Percentiles rank a stretch among this genome's conserved stretches.
Evolutionary conservation across 2,888 invertebrate species (phyloP).

Genomic region (Eledone cirrhosa): DNA sequence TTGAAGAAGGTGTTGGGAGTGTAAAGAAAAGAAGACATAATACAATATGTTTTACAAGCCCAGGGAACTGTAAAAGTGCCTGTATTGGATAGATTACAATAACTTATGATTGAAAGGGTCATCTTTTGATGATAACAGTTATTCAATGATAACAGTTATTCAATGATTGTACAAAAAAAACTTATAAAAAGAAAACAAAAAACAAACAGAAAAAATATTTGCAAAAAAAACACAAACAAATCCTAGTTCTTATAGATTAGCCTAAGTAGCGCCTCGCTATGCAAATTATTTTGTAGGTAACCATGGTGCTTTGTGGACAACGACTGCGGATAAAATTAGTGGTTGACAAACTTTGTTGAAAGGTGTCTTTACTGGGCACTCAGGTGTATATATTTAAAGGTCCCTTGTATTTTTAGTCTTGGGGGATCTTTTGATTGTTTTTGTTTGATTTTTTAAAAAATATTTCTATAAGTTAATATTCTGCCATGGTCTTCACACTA

Average conservation of each 20-base stretch:
- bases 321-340: slow-evolving; percentile 27
- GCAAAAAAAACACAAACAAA: neutral
- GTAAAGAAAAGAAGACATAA: slow-evolving; percentile 10
- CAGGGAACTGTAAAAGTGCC: slow-evolving; percentile 28
- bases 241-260: slow-evolving; percentile 19
- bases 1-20: slow-evolving; percentile 19
- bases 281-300: slow-evolving; percentile 30
- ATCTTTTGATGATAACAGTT: slow-evolving; percentile 24
- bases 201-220: neutral
- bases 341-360: slow-evolving; percentile 21
- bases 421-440: slow-evolving; percentile 20
- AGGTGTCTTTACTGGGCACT: slow-evolving; percentile 12
- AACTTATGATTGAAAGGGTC: slow-evolving; percentile 7
- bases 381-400: slow-evolving; percentile 18
- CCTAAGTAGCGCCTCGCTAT: slow-evolving; percentile 28
- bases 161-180: neutral
- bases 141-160: neutral
- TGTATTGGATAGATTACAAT: slow-evolving; percentile 26
- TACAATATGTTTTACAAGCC: slow-evolving; percentile 23
- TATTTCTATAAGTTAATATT: slow-evolving; percentile 24
- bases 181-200: neutral
- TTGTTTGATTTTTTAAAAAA: neutral
- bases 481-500: slow-evolving; percentile 14
- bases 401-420: slow-evolving; percentile 25
- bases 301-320: slow-evolving; percentile 28